Base-by-base conservation (phyloP, 2,888 invertebrate genomes). In the Papilio demoleus region DNA sequence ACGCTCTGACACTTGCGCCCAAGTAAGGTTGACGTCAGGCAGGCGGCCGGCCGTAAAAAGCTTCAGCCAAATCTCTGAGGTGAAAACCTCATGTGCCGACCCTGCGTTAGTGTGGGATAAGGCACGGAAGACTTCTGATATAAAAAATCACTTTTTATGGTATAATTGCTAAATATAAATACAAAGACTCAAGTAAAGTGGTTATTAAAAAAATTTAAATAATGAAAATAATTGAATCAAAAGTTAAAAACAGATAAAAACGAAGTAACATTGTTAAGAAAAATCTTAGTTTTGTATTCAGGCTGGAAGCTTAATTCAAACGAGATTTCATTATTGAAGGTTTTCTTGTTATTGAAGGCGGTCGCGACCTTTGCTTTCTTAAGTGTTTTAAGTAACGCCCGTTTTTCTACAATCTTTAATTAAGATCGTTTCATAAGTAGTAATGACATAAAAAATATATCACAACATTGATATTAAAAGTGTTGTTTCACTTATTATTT, bases 271-370 rank as follows among this genome's bases (percentile, higher is more conserved):
- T 45, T 47, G 50, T 53, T 61, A 50, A 38, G 22, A 22, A n/a
- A 61, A 67, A 47, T 31, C 50, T 12, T 24, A 53, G 53, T 61
- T 61, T 67, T 61, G 61, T 67, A 67, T 61, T 53, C 61, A 67
- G 12, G 11, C 36, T 53, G 34, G 50, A 31, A 53, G 67, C 53
- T 62, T 53, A 61, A 61, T 53, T 53, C 40, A 50, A 53, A 61
- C 24, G 67, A 53, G 65, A 61, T 67, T 66, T 59, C 47, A 60
- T 66, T 66, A 66, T 66, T 45, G 47, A 47, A 60, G 59, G 22
- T 47, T 66, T 66, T 56, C 53, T 50, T 67, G 27, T 61, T 50
- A 53, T 67, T 53, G 53, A 40, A 61, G 53, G 50, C 38, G 17
- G 12, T 17, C 50, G 19, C 60, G 66, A 67, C 19, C 67, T 67